phyloP scores from a whole-genome alignment of 30 jellyfish, hydroid and myxozoan species.

The Rhopilema esculentum region DNA sequence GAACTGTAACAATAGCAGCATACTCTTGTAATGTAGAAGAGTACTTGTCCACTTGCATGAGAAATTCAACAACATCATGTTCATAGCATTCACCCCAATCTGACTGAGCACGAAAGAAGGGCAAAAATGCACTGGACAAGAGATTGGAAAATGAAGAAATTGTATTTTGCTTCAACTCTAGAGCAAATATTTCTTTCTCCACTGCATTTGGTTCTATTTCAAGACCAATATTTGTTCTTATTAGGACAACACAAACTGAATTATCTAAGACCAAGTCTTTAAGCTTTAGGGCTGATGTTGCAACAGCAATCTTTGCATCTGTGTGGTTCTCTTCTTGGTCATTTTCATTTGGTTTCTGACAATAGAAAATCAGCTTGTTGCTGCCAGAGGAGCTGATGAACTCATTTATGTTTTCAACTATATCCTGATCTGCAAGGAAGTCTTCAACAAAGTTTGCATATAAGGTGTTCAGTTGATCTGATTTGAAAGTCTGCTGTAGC shows the following conservation, averaged over 20 bases:
- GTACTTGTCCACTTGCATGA: constrained; percentile 65
- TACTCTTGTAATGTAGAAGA: constrained; percentile 69
- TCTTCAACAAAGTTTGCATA: constrained; percentile 65
- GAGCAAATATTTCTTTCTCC: constrained; percentile 69
- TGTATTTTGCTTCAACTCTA: constrained; percentile 72
- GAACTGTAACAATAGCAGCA: constrained; percentile 58
- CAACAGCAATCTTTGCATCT: constrained; percentile 45
- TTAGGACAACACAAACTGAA: constrained; percentile 48
- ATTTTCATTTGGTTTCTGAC: constrained; percentile 19
- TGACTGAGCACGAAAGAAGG: constrained; percentile 53
- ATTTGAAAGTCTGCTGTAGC: constrained; percentile 70
- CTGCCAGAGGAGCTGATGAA: constrained; percentile 62
- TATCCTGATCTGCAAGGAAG: constrained; percentile 69
- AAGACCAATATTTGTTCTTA: constrained; percentile 47
- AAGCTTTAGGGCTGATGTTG: constrained; percentile 65
- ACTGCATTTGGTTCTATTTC: constrained; percentile 68
- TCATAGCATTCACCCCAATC: constrained; percentile 71
- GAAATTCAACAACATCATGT: constrained; percentile 58
- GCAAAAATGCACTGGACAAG: constrained; percentile 38
- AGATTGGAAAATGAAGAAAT: constrained; percentile 61
- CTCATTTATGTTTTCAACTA: constrained; percentile 62
- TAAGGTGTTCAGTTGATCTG: constrained; percentile 36
- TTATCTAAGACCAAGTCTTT: constrained; percentile 45
- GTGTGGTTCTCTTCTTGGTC: constrained; percentile 3
- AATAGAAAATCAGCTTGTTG: constrained; percentile 58